Percentiles rank a stretch among this genome's conserved stretches.
These are phyloP conservation scores for Trichosurus vulpecula DNA, from an alignment of 2,797 vertebrate genomes.

Conservation along the genomic window DNA sequence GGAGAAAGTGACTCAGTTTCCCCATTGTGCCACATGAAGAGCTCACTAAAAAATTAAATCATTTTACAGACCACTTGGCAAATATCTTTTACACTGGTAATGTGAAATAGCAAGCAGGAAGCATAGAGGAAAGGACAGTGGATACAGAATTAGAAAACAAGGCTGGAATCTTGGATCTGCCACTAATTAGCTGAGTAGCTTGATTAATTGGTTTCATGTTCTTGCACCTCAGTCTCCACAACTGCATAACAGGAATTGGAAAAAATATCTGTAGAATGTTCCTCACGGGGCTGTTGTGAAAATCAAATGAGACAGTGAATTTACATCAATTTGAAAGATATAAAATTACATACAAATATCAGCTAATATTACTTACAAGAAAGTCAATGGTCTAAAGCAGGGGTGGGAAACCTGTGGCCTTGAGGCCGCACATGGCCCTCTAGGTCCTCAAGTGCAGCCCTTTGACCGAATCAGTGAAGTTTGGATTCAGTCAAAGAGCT, in stretches of 20 bases:
- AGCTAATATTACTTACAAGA: neutral
- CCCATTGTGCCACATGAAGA: neutral
- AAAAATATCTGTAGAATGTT: neutral
- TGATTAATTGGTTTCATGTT: neutral
- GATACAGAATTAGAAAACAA: neutral
- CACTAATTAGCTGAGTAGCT: neutral
- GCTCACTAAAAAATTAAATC: too few species aligned
- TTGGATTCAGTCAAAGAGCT: too few species aligned
- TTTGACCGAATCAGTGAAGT: too few species aligned
- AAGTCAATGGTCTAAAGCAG: neutral
- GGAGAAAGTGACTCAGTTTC: slow-evolving; percentile 17
- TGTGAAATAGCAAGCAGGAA: neutral
- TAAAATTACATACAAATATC: neutral
- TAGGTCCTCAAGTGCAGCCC: too few species aligned
- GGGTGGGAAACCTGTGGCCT: too few species aligned
- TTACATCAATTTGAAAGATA: neutral
- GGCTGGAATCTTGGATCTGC: neutral
- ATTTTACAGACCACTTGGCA: neutral
- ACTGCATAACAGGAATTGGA: neutral
- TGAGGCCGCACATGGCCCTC: too few species aligned
- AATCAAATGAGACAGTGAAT: neutral
- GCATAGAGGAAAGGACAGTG: neutral
- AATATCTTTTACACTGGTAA: neutral
- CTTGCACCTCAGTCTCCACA: neutral
- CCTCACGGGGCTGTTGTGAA: neutral